A percentile compares a stretch with the other conserved stretches of the same genome.
Conservation (phyloP, 2,113 vertebrate genomes). For the Cynocephalus volans region DNA sequence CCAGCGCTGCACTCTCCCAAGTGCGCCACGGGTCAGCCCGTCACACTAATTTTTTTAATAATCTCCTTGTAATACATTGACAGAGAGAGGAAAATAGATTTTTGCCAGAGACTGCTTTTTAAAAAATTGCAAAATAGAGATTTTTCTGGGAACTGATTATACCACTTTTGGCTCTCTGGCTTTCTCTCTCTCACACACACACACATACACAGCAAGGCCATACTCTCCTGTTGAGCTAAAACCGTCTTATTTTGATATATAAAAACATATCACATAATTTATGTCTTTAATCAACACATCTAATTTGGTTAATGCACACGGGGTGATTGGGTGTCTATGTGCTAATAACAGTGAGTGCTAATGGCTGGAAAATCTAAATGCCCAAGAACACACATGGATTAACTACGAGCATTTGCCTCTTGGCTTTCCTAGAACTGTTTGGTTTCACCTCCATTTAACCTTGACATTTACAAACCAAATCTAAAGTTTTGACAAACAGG, state of each 20-base stretch:
- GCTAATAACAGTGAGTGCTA: slow-evolving; percentile 86
- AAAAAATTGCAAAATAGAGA: slow-evolving; percentile 39
- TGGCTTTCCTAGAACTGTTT: slow-evolving; percentile 80
- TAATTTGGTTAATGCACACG: slow-evolving; percentile 86
- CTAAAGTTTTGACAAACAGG: slow-evolving; percentile 76
- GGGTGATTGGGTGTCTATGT: slow-evolving; percentile 83
- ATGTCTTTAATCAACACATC: slow-evolving; percentile 89
- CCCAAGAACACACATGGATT: slow-evolving; percentile 81
- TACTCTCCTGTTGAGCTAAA: slow-evolving; percentile 71
- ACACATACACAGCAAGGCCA: not conserved
- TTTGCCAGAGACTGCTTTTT: slow-evolving; percentile 40
- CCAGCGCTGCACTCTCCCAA: too few relatives aligned
- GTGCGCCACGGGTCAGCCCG: too few relatives aligned
- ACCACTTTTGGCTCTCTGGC: not conserved
- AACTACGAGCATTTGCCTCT: slow-evolving; percentile 84
- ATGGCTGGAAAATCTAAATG: slow-evolving; percentile 80
- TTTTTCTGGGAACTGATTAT: slow-evolving; percentile 40
- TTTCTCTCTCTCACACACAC: not conserved
- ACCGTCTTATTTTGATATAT: slow-evolving; percentile 78
- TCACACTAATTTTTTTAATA: slow-evolving; percentile 60
- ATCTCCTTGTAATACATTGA: slow-evolving; percentile 44
- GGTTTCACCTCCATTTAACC: slow-evolving; percentile 86
- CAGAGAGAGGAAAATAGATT: slow-evolving; percentile 66
- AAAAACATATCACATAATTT: slow-evolving; percentile 86
- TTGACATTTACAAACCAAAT: slow-evolving; percentile 82